Conservation (phyloP, 2,113 vertebrate species). For the Oryzias melastigma region DNA sequence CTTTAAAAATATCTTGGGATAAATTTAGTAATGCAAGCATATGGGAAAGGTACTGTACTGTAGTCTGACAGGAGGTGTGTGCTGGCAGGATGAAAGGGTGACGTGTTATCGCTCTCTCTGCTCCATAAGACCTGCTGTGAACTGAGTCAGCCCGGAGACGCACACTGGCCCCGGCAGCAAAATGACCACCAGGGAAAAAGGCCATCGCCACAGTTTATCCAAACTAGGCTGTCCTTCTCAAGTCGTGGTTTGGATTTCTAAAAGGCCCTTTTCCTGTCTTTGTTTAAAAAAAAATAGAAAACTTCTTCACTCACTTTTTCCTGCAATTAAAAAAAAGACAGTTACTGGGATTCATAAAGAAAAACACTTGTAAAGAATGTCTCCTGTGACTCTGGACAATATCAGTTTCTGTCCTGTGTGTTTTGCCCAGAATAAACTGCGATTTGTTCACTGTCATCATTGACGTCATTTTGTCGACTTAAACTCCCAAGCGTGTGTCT, state of each 20-base stretch:
- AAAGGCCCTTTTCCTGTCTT: neutral
- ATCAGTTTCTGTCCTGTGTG: too few relatives aligned
- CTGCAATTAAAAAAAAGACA: too few relatives aligned
- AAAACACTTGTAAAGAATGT: too few relatives aligned
- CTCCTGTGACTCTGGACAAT: too few relatives aligned
- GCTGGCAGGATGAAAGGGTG: slow-evolving; percentile 37
- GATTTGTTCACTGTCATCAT: too few relatives aligned
- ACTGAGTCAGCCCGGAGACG: slow-evolving; percentile 55
- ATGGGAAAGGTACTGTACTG: slow-evolving; percentile 14
- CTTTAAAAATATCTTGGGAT: too few relatives aligned
- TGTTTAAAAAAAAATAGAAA: neutral
- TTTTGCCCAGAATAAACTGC: too few relatives aligned
- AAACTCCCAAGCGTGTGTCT: too few relatives aligned
- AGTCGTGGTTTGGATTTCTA: slow-evolving; percentile 2
- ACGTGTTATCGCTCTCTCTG: slow-evolving; percentile 50
- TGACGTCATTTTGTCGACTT: too few relatives aligned
- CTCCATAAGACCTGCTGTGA: slow-evolving; percentile 55
- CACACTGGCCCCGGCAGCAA: slow-evolving; percentile 48
- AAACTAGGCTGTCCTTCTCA: slow-evolving; percentile 9
- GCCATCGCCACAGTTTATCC: slow-evolving; percentile 3
- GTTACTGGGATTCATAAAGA: too few relatives aligned
- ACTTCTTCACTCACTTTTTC: too few relatives aligned
- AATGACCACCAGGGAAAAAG: slow-evolving; percentile 42
- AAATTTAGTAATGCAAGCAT: neutral
- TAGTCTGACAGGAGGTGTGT: slow-evolving; percentile 41